Percentiles rank a stretch among this genome's conserved stretches.
Conservation (phyloP, 2,888 invertebrate genomes). For the Synanthedon formicaeformis region DNA sequence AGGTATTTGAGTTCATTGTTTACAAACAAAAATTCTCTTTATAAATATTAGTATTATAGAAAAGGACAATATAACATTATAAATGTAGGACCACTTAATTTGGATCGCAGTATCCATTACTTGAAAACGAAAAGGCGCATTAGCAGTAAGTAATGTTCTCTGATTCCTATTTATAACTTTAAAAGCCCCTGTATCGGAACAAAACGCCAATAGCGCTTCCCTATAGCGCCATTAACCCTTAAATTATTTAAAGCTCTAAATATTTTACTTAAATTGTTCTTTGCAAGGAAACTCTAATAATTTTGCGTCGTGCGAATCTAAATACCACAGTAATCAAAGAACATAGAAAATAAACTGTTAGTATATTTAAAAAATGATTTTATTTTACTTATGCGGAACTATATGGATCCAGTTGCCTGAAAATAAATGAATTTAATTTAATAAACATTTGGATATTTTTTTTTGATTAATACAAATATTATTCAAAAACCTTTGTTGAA, state of each 20-base stretch:
- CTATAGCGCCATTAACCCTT: constrained; percentile 3
- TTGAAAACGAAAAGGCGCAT: constrained; percentile 1
- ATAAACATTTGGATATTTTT: too few relatives aligned
- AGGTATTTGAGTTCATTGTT: too few relatives aligned
- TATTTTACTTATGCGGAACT: too few relatives aligned
- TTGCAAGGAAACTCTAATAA: constrained; percentile 16
- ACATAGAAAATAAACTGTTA: too few relatives aligned
- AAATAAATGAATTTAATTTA: too few relatives aligned
- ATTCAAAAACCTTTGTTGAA: too few relatives aligned
- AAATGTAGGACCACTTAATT: not conserved
- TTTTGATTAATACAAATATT: too few relatives aligned
- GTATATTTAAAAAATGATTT: too few relatives aligned
- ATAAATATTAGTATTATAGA: too few relatives aligned
- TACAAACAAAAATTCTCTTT: too few relatives aligned
- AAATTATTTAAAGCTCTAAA: constrained; percentile 6
- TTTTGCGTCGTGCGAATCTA: constrained; percentile 10
- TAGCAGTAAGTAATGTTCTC: not conserved
- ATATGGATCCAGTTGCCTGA: too few relatives aligned
- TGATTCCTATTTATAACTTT: constrained; percentile 1
- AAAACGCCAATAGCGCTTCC: constrained; percentile 3
- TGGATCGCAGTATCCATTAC: constrained; percentile 1
- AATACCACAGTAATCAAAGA: not conserved
- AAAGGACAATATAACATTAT: not conserved
- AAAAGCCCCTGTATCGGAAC: constrained; percentile 1
- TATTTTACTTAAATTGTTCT: constrained; percentile 12